These are phyloP conservation scores for Platorchestia sp. DNA, from an alignment of 1,140 invertebrate genomes.

Conservation along the genomic window DNA sequence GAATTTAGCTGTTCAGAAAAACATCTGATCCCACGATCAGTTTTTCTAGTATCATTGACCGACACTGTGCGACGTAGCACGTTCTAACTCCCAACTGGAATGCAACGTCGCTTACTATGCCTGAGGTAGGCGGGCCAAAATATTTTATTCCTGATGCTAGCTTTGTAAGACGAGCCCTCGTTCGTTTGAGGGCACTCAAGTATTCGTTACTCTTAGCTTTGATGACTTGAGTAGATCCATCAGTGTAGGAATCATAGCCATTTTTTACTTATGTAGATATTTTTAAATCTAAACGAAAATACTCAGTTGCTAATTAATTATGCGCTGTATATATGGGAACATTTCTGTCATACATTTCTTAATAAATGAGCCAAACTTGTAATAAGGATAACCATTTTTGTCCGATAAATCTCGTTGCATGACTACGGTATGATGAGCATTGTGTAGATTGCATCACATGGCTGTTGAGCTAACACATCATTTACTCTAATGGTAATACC, in stretches of 20 bases:
- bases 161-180: neutral
- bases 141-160: neutral
- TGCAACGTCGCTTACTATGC: neutral
- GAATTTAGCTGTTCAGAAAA: neutral
- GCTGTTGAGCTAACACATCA: too few relatives aligned
- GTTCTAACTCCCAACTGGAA: neutral
- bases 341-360: constrained; percentile 10
- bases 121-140: neutral
- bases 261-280: neutral
- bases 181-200: neutral
- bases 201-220: neutral
- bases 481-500: too few relatives aligned
- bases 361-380: neutral
- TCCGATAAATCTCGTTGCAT: neutral
- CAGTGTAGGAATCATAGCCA: neutral
- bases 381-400: neutral
- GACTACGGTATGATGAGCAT: neutral
- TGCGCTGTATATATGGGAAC: neutral
- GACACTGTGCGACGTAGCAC: neutral
- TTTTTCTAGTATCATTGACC: neutral
- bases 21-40: neutral
- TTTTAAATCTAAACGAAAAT: neutral
- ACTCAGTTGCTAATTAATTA: neutral
- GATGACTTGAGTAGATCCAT: neutral
- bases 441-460: too few relatives aligned